A percentile compares a stretch with the other conserved stretches of the same genome.
Evolutionary conservation across 2,888 invertebrate species (phyloP).

Genomic region (Schrankia costaestrigalis): DNA sequence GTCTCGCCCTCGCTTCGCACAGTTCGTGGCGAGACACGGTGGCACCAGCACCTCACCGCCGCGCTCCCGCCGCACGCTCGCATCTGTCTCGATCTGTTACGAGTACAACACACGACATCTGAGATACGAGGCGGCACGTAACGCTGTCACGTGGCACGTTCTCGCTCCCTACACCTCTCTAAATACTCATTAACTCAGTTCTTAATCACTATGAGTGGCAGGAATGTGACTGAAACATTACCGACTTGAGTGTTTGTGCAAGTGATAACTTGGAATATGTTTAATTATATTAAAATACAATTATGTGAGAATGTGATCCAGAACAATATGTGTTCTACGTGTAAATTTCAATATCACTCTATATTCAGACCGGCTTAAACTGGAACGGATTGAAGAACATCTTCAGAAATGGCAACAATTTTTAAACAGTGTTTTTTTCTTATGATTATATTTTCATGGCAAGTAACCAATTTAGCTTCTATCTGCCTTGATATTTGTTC

Average conservation of each 20-base stretch:
- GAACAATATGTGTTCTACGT: constrained; percentile 48
- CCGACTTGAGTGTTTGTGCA: constrained; percentile 55
- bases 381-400: constrained; percentile 23
- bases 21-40: constrained; percentile 66
- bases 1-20: constrained; percentile 56
- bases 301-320: constrained; percentile 49
- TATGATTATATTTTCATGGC: constrained; percentile 59
- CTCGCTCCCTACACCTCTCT: constrained; percentile 15
- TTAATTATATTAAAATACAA: constrained; percentile 44
- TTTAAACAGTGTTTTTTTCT: constrained; percentile 58
- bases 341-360: constrained; percentile 53
- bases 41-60: constrained; percentile 65
- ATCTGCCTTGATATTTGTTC: constrained; percentile 55
- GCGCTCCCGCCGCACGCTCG: constrained; percentile 49
- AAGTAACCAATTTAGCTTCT: constrained; percentile 54
- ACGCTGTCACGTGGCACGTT: constrained; percentile 33
- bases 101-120: constrained; percentile 23
- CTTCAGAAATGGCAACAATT: constrained; percentile 62
- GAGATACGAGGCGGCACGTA: constrained; percentile 24
- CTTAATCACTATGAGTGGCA: constrained; percentile 47
- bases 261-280: constrained; percentile 61
- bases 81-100: constrained; percentile 31
- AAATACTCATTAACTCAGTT: constrained; percentile 16
- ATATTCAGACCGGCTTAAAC: constrained; percentile 66
- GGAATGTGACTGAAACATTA: constrained; percentile 39